phyloP scores from a whole-genome alignment of 1,140 invertebrate genomes.

The Cyphomyrmex costatus region DNA sequence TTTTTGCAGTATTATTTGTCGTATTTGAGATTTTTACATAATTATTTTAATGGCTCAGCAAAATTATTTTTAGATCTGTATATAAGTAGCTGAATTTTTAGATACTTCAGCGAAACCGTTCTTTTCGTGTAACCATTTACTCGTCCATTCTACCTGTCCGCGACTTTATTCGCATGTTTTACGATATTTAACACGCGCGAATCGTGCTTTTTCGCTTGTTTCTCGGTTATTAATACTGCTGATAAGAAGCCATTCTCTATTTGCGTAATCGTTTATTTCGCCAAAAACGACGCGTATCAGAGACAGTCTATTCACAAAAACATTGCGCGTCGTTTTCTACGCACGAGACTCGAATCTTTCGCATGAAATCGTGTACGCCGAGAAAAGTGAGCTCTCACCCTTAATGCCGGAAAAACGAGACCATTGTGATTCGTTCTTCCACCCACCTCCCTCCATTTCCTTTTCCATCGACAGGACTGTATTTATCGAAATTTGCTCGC shows the following conservation, averaged over 20 bases:
- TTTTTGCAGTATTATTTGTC: too few species aligned
- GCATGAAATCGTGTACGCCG: conserved; percentile 64
- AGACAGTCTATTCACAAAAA: conserved; percentile 12
- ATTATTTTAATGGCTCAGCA: too few species aligned
- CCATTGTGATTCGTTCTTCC: conserved; percentile 70
- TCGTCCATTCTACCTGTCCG: background rate
- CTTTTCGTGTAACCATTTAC: background rate
- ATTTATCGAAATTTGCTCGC: conserved; percentile 21
- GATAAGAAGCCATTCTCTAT: conserved; percentile 11
- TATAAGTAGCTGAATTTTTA: too few species aligned
- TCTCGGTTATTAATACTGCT: background rate
- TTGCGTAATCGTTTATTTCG: conserved; percentile 12
- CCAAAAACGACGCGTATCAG: background rate
- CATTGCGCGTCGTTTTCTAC: conserved; percentile 33
- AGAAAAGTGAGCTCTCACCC: conserved; percentile 62
- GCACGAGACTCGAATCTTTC: conserved; percentile 27
- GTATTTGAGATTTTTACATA: too few species aligned
- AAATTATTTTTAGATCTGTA: too few species aligned
- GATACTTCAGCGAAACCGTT: too few species aligned
- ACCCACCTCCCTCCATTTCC: conserved; percentile 14
- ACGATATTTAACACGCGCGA: background rate
- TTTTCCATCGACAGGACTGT: conserved; percentile 30
- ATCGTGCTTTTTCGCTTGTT: background rate
- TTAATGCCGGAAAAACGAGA: conserved; percentile 60
- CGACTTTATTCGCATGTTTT: background rate